These are phyloP conservation scores for Pseudochirops corinnae DNA, from an alignment of 2,797 vertebrate genomes.

Conservation along the genomic window DNA sequence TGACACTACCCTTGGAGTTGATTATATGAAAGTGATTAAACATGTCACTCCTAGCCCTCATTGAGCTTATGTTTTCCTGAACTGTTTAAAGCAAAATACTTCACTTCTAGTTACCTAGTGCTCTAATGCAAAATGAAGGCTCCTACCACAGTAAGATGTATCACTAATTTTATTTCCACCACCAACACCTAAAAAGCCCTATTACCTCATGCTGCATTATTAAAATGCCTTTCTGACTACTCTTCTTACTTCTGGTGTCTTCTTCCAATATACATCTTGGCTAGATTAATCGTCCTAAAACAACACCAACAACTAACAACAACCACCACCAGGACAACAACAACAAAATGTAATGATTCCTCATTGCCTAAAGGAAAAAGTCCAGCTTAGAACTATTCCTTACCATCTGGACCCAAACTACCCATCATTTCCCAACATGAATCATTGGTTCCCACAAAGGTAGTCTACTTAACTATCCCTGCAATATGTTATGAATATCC, in stretches of 20 bases:
- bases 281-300: slow-evolving; percentile 24
- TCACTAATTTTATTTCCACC: background rate
- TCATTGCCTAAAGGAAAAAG: slow-evolving; percentile 36
- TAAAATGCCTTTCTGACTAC: background rate
- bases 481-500: background rate
- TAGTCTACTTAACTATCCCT: background rate
- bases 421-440: slow-evolving; percentile 1
- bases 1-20: background rate
- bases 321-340: background rate
- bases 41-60: background rate
- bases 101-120: background rate
- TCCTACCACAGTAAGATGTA: background rate
- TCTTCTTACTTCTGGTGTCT: slow-evolving; percentile 4
- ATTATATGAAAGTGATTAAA: background rate
- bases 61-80: background rate
- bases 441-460: background rate
- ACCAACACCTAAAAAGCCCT: background rate
- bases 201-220: background rate
- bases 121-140: slow-evolving; percentile 24
- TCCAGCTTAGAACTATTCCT: slow-evolving; percentile 23
- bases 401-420: background rate
- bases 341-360: slow-evolving; percentile 1
- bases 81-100: background rate
- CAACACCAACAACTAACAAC: background rate
- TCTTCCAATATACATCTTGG: slow-evolving; percentile 11